Evolutionary conservation across 2,888 invertebrate genomes (phyloP), one percentile per base, ranked within the genome.

Genomic region (Cryptophagus acutangulus): DNA sequence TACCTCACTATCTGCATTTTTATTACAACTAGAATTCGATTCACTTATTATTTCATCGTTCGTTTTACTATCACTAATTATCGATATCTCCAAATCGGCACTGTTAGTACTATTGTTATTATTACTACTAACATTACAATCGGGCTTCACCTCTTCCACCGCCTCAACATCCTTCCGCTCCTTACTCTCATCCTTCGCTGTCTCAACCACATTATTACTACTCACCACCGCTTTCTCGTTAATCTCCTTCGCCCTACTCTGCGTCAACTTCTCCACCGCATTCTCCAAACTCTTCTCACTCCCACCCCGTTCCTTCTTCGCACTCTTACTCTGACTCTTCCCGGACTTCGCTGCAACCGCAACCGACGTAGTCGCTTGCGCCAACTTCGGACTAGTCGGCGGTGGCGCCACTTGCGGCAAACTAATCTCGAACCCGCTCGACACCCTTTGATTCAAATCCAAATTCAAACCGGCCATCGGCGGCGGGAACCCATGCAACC

Each of bases 201-300:
- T 26, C n/a, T 26, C n/a, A 26, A n/a, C 26, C 20, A 29, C 31
- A 15, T 31, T 31, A 31, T 16, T 31, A 14, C 16, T 16, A 26
- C 9, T 20, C 20, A 20, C 26, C 3, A 12, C 20, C 12, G 45
- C 47, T 5, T 49, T 46, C 34, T 43, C 29, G 35, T 51, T 49
- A 30, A 46, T 46, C 33, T 63, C 62, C 39, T 64, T 66, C 12
- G 56, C 59, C 28, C 63, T 55, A 49, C 58, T 67, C 41, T 66
- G 64, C 9, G 64, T 65, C 29, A 69, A 47, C 43, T 68, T 68
- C 39, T 66, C 67, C 9, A 69, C 60, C 1, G 67, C 60, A 15
- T 59, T 67, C 47, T 66, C 61, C 13, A 69, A 48, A 43, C 66
- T 67, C 41, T 68, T 68, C 28, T 67, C 69, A 36, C 44, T 57